A percentile compares a stretch with the other conserved stretches of the same genome.
Evolutionary conservation across 2,113 vertebrate species (phyloP).

Genomic region (Epinephelus fuscoguttatus): DNA sequence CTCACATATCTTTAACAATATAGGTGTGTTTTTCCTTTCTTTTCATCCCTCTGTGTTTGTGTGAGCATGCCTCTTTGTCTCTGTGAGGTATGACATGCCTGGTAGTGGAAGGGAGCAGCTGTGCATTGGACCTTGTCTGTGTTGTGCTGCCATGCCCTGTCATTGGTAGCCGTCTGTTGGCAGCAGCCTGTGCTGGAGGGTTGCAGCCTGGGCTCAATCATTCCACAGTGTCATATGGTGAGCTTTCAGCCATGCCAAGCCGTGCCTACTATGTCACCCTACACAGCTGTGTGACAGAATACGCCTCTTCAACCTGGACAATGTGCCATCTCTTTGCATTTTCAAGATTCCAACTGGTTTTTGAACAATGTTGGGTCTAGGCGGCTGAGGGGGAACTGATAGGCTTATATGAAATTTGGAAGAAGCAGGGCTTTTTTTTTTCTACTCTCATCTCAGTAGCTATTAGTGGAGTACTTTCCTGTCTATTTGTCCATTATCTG

Average conservation of each 20-base stretch:
- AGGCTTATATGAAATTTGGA: conserved; percentile 68
- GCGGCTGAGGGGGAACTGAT: conserved; percentile 52
- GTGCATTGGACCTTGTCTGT: conserved; percentile 78
- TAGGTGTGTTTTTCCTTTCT: conserved; percentile 45
- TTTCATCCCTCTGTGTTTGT: conserved; percentile 32
- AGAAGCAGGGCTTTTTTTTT: conserved; percentile 42
- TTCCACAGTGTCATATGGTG: conserved; percentile 74
- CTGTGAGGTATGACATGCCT: conserved; percentile 73
- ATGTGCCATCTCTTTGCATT: conserved; percentile 49
- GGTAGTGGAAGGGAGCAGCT: conserved; percentile 77
- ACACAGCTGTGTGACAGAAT: conserved; percentile 72
- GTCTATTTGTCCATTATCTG: conserved; percentile 82
- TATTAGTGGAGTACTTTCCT: conserved; percentile 78
- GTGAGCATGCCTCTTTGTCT: conserved; percentile 68
- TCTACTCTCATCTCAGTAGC: conserved; percentile 53
- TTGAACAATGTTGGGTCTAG: conserved; percentile 54
- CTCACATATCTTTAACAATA: conserved; percentile 13
- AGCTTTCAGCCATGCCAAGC: conserved; percentile 66
- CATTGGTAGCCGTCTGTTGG: conserved; percentile 80
- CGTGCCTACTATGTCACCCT: conserved; percentile 55
- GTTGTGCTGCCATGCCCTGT: conserved; percentile 79
- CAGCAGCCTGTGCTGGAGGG: conserved; percentile 73
- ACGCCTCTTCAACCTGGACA: conserved; percentile 52
- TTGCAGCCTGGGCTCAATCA: conserved; percentile 65
- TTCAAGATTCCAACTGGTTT: conserved; percentile 56